These are phyloP conservation scores for Falco naumanni DNA, from an alignment of 2,797 vertebrate genomes.

Conservation along the genomic window DNA sequence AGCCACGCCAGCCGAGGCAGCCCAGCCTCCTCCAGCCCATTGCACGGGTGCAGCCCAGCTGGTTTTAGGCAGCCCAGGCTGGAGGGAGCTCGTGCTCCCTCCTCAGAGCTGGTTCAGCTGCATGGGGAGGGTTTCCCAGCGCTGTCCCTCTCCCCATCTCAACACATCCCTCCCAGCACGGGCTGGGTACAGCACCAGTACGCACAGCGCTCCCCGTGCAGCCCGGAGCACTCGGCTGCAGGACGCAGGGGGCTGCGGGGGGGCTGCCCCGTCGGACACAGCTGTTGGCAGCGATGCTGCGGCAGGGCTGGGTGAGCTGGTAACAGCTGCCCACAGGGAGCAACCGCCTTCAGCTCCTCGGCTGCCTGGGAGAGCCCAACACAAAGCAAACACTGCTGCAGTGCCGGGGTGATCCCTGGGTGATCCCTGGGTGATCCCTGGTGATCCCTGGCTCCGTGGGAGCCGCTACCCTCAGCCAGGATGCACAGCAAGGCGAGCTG, in stretches of 20 bases:
- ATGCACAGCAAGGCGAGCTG: background rate
- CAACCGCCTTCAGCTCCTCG: background rate
- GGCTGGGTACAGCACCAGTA: background rate
- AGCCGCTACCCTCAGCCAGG: background rate
- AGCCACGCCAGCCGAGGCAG: background rate
- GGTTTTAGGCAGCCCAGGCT: background rate
- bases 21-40: background rate
- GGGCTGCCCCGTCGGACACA: background rate
- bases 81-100: background rate
- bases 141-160: background rate
- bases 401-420: background rate
- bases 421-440: too few relatives aligned
- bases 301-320: background rate
- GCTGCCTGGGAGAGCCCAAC: background rate
- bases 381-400: background rate
- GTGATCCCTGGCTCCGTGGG: background rate
- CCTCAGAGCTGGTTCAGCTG: background rate
- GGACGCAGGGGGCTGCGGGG: background rate
- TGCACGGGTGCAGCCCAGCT: background rate
- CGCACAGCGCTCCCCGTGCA: background rate
- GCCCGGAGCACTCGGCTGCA: fast-evolving
- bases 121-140: background rate
- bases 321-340: constrained; percentile 53
- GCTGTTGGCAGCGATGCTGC: constrained; percentile 34
- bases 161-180: background rate